These are phyloP conservation scores for Bedellia somnulentella DNA, from an alignment of 2,888 invertebrate species.

Conservation along the genomic window DNA sequence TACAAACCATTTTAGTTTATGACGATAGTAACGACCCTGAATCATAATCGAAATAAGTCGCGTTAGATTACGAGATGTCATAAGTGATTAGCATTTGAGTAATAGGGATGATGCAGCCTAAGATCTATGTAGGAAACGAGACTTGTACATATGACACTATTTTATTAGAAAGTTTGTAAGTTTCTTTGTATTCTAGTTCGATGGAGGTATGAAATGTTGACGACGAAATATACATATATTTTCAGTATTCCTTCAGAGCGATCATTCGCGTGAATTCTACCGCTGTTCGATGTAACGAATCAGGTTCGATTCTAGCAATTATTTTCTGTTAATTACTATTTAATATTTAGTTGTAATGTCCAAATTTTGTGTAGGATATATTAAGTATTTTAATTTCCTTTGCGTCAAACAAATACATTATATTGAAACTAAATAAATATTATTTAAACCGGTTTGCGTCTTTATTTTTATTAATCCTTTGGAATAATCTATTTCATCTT, in stretches of 20 bases:
- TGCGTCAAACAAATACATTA: slow-evolving; percentile 37
- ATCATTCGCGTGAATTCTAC: too few relatives aligned
- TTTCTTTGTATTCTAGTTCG: slow-evolving; percentile 32
- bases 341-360: too few relatives aligned
- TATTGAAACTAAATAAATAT: slow-evolving; percentile 40
- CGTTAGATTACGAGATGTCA: slow-evolving; percentile 16
- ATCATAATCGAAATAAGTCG: slow-evolving; percentile 35
- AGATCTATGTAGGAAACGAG: slow-evolving; percentile 20
- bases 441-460: slow-evolving; percentile 36
- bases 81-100: slow-evolving; percentile 8
- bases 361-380: too few relatives aligned
- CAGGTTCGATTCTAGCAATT: too few relatives aligned
- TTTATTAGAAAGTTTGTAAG: slow-evolving; percentile 24
- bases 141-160: slow-evolving; percentile 30
- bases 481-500: too few relatives aligned
- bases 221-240: slow-evolving; percentile 28
- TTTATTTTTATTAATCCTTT: too few relatives aligned
- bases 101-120: slow-evolving; percentile 12
- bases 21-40: slow-evolving; percentile 43
- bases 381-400: slow-evolving; percentile 29
- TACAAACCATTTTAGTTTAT: slow-evolving; percentile 48
- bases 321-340: too few relatives aligned
- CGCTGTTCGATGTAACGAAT: too few relatives aligned
- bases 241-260: slow-evolving; percentile 16
- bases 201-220: slow-evolving; percentile 41